Evolutionary conservation across 2,888 invertebrate genomes (phyloP).

Genomic region (Prostheceraeus crozeri): DNA sequence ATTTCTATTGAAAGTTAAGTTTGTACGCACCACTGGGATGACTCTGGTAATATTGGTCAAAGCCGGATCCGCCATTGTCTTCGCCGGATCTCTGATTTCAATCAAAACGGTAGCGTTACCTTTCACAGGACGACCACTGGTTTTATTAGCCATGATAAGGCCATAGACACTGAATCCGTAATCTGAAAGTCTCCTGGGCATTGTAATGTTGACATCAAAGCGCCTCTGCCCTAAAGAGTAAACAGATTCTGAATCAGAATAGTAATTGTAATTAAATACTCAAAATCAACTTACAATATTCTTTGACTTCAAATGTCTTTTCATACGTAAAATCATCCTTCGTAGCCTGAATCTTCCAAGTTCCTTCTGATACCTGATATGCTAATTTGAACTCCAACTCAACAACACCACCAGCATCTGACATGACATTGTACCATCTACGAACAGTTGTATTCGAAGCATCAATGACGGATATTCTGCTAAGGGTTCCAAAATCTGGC

Average conservation of each 20-base stretch:
- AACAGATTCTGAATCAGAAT: slow-evolving; percentile 4
- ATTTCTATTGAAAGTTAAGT: too few relatives aligned
- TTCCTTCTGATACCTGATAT: slow-evolving; percentile 81
- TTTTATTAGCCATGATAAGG: slow-evolving; percentile 82
- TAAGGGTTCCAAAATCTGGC: slow-evolving; percentile 79
- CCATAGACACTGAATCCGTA: slow-evolving; percentile 76
- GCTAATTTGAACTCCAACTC: slow-evolving; percentile 79
- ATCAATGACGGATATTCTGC: slow-evolving; percentile 77
- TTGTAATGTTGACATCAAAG: slow-evolving; percentile 89
- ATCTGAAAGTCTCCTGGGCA: slow-evolving; percentile 85
- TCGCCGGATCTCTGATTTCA: slow-evolving; percentile 39
- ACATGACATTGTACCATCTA: slow-evolving; percentile 81
- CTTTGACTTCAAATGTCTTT: slow-evolving; percentile 76
- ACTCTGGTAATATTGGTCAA: too few relatives aligned
- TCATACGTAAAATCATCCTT: slow-evolving; percentile 63
- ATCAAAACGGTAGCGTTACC: slow-evolving; percentile 75
- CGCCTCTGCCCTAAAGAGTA: slow-evolving; percentile 67
- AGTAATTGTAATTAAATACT: background rate
- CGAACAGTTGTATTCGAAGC: slow-evolving; percentile 78
- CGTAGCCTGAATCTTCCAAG: slow-evolving; percentile 73
- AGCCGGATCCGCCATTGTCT: too few relatives aligned
- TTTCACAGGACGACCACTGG: slow-evolving; percentile 78
- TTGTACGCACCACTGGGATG: too few relatives aligned
- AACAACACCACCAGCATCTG: slow-evolving; percentile 65
- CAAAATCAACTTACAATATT: slow-evolving; percentile 71